Base-by-base conservation (phyloP, 2,888 invertebrate species). In the Diaprepes abbreviatus region DNA sequence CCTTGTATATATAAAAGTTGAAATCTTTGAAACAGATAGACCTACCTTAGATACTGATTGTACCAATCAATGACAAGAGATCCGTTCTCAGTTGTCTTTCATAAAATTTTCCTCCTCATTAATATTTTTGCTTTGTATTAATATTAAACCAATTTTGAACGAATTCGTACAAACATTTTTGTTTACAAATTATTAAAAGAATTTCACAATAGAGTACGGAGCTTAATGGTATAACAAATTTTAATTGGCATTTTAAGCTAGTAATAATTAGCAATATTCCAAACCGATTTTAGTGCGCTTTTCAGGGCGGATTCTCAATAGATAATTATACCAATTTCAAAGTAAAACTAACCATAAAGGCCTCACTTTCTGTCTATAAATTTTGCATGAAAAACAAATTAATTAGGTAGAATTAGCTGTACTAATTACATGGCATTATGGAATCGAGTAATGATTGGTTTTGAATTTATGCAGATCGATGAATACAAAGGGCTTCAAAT, bases 231-330 rank as follows among this genome's bases (percentile, higher is more conserved):
- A 10, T 21, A 43, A 43, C 21, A 17, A 66, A 66, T 58, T 58
- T 66, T 58, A 66, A 66, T 66, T 66, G 66, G 58, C 38, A 58
- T 36, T 58, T 66, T 66, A 58, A 58, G 66, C 65, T 50, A 57
- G 14, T 48, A 48, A 36, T 58, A 65, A 66, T 58, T 66, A 66
- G 58, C 50, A 28, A 28, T 28, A 50, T 31, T 50, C 9, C 48
- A 28, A 28, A 28, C 28, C 14, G 48, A 50, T 28, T 50, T 50
- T 28, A 28, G 24, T 57, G 14, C 40, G 7, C 40, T 40, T 57
- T 57, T 38, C 24, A 12, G n/a, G 21, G 24, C 14, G 24, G 40
- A 24, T 40, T 55, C 40, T 57, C 14, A 57, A 57, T 57, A 57
- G 38, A 40, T 40, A 57, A 57, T 57, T 57, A 57, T 57, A 24